Percentiles rank a stretch among this genome's conserved stretches.
phyloP scores from a whole-genome alignment of 2,113 vertebrate genomes.

The Gyps fulvus region DNA sequence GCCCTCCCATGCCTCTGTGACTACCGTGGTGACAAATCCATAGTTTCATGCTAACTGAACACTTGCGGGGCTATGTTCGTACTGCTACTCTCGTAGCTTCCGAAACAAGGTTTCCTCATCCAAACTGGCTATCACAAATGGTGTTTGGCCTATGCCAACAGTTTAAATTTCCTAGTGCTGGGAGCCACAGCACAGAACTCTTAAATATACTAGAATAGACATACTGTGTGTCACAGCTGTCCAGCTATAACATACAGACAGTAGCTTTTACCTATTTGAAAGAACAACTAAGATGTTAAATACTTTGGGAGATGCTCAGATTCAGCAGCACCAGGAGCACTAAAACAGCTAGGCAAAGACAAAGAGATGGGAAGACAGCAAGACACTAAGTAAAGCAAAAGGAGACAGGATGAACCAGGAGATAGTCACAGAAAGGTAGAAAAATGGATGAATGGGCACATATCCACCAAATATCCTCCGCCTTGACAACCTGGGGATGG shows the following conservation, averaged over 20 bases:
- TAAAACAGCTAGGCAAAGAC: neutral
- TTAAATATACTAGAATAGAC: neutral
- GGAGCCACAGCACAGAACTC: neutral
- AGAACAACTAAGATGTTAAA: neutral
- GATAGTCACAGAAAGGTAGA: neutral
- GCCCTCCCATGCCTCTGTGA: neutral
- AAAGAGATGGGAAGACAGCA: neutral
- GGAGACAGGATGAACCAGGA: neutral
- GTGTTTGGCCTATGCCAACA: neutral
- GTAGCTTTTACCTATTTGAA: neutral
- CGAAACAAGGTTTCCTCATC: neutral
- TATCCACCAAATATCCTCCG: neutral
- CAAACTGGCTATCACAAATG: neutral
- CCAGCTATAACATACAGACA: neutral
- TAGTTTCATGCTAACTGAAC: neutral
- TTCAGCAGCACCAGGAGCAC: neutral
- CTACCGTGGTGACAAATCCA: neutral
- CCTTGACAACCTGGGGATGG: neutral
- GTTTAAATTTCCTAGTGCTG: neutral
- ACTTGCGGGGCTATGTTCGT: neutral
- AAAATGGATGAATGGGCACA: neutral
- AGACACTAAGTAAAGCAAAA: neutral
- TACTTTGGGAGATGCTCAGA: neutral
- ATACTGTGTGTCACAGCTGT: neutral
- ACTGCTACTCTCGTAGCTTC: neutral